A percentile compares a stretch with the other conserved stretches of the same genome.
Evolutionary conservation across 1,140 invertebrate species (phyloP).

Genomic region (Dryas iulia): DNA sequence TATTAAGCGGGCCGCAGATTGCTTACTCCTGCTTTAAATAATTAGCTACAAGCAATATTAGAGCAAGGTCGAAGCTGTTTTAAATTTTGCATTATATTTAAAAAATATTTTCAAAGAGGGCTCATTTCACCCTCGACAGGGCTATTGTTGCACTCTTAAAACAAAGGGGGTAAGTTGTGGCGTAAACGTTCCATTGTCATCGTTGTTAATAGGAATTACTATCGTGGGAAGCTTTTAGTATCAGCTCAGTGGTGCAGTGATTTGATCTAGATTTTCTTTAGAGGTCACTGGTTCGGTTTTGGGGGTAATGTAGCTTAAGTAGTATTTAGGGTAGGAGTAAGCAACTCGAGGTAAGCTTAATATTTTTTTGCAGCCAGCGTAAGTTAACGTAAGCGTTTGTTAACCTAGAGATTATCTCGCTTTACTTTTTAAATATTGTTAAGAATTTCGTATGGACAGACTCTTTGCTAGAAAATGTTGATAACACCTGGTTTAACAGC

Average conservation of each 20-base stretch:
- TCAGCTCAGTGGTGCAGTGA: background rate
- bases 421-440: too few species aligned
- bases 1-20: too few species aligned
- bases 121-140: background rate
- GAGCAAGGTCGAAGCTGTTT: background rate
- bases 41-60: background rate
- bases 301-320: too few species aligned
- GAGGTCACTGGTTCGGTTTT: background rate
- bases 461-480: too few species aligned
- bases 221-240: background rate
- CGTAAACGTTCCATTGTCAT: background rate
- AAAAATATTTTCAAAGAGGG: background rate
- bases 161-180: constrained; percentile 1
- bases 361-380: too few species aligned
- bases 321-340: too few species aligned
- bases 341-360: too few species aligned
- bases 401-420: too few species aligned
- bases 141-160: background rate
- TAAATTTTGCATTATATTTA: background rate
- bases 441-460: too few species aligned
- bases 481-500: too few species aligned
- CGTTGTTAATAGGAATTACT: background rate
- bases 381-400: too few species aligned
- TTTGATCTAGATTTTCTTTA: background rate
- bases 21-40: too few species aligned